Evolutionary conservation across 2,888 invertebrate species (phyloP).

Genomic region (Spisula solida): DNA sequence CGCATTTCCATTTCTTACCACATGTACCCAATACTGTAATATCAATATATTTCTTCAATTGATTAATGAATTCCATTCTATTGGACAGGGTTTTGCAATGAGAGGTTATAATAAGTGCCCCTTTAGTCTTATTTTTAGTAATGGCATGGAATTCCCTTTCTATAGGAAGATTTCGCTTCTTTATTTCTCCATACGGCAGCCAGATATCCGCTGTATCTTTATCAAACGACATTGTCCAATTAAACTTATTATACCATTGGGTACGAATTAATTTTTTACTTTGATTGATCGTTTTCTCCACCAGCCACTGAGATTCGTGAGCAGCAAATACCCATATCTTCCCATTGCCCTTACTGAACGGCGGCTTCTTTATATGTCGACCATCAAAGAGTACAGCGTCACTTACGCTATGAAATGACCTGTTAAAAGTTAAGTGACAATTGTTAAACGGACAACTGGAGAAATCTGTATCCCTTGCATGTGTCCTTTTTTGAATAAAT

Average conservation of each 20-base stretch:
- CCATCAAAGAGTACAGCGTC: slow-evolving; percentile 5
- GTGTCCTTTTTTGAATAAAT: neutral
- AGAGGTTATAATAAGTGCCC: neutral
- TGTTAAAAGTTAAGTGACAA: neutral
- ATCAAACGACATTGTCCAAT: slow-evolving; percentile 34
- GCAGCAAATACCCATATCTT: slow-evolving; percentile 33
- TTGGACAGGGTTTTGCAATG: slow-evolving; percentile 10
- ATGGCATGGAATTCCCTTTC: neutral
- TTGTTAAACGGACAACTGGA: neutral
- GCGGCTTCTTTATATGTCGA: neutral
- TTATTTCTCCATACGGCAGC: neutral
- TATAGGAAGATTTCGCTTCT: neutral
- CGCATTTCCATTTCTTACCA: slow-evolving; percentile 3
- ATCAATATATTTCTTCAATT: neutral
- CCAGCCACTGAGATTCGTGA: neutral
- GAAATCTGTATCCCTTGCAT: neutral
- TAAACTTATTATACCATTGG: neutral
- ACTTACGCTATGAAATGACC: neutral
- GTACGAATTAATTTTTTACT: neutral
- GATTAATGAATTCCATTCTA: neutral
- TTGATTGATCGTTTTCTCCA: too few relatives aligned
- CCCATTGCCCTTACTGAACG: neutral
- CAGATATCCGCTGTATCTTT: neutral
- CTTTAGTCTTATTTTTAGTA: neutral
- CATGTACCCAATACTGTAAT: neutral